These are phyloP conservation scores for Orthosia incerta DNA, from an alignment of 2,888 invertebrate species.

Conservation along the genomic window DNA sequence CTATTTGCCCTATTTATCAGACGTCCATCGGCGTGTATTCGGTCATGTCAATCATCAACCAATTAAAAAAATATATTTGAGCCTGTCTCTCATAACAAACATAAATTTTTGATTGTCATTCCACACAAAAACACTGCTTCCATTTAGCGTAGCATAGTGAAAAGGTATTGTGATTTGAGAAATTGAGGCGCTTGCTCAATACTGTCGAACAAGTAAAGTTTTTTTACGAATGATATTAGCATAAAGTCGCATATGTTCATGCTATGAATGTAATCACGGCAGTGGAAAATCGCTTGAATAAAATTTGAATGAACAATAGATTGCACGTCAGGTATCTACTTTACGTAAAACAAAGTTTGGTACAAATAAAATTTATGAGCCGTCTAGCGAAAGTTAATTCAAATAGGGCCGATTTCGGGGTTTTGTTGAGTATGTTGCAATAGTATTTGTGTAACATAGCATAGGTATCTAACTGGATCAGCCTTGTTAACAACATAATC, in stretches of 20 bases:
- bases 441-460: slow-evolving; percentile 16
- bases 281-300: slow-evolving; percentile 60
- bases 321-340: slow-evolving; percentile 37
- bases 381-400: slow-evolving; percentile 58
- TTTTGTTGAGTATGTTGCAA: slow-evolving; percentile 19
- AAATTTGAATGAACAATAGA: slow-evolving; percentile 55
- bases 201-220: slow-evolving; percentile 8
- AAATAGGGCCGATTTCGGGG: slow-evolving; percentile 33
- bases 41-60: neutral
- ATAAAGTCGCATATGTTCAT: slow-evolving; percentile 58
- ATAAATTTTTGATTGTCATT: slow-evolving; percentile 1
- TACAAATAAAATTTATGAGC: slow-evolving; percentile 59
- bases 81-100: neutral
- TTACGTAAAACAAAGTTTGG: slow-evolving; percentile 45
- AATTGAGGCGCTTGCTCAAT: slow-evolving; percentile 37
- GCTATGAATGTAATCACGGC: slow-evolving; percentile 43
- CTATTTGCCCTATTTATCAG: neutral
- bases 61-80: neutral
- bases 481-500: neutral
- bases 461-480: neutral
- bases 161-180: slow-evolving; percentile 48
- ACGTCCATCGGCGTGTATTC: neutral
- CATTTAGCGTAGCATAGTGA: slow-evolving; percentile 1
- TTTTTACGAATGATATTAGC: slow-evolving; percentile 43
- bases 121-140: neutral